Base-by-base conservation (phyloP, 2,113 vertebrate genomes). In the Gasterosteus aculeatus region DNA sequence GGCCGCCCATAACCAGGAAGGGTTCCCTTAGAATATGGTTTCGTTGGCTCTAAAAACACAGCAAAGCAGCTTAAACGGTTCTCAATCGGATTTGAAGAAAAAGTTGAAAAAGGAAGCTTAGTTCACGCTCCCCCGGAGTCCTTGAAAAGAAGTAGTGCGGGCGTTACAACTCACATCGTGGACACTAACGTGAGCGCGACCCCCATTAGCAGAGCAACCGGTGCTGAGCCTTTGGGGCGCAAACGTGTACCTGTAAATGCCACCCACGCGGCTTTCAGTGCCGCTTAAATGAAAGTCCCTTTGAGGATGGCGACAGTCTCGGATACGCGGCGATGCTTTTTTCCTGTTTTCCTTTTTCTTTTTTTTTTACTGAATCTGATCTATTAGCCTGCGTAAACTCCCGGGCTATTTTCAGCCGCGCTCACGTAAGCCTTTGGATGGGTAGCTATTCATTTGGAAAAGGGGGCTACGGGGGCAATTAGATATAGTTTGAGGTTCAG, bases 371-470 rank as follows among this genome's bases (percentile, higher is more conserved):
- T 19, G 69, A 89, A 86, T 90, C 77, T 84, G 88, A 91, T 89
- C 86, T 87, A 90, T 90, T 88, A 88, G 83, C 33, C 84, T 69
- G 56, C 68, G 76, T 87, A 87, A 90, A 91, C 79, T 85, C 80
- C 72, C 26, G 15, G 82, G 84, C 87, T 92, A 92, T 94, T 94
- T 94, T 90, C 87, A 85, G 90, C 85, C 84, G 11, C 42, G 80
- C 80, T 86, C 81, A 87, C 84, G 89, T 87, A 91, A 91, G 88
- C 87, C 81, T 75, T 56, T 77, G 86, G 86, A 92, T 79, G 86
- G 88, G 80, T 85, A 91, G 86, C 87, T 90, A 89, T 91, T 93
- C 90, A 93, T 94, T 92, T 92, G 85, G 75, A 85, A 88, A 90
- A 89, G 87, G 83, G 89, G 91, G 82, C 83, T 80, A 81, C 75